Base-by-base conservation (phyloP, 23 tunicate genomes). In the Corella eumyota region DNA sequence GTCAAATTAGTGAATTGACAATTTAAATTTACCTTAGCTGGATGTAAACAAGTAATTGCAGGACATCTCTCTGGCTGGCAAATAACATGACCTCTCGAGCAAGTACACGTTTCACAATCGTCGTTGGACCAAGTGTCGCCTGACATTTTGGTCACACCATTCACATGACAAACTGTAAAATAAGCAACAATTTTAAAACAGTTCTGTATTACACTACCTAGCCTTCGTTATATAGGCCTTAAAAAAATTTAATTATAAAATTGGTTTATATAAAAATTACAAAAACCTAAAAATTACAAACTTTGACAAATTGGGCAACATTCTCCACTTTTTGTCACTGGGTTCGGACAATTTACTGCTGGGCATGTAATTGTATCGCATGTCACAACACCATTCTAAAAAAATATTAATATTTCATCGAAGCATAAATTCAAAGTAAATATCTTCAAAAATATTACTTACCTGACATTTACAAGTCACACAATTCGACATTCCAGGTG, bases 281-380 rank as follows among this genome's bases (percentile, higher is more conserved):
- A n/a, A n/a, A n/a, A n/a, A n/a, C n/a, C n/a, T n/a, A n/a, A n/a
- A n/a, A n/a, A 63, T 9, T 60, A 17, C 6, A 32, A 30, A 84
- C 94, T 78, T 69, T 56, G 51, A 56, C 94, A 84, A 9, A 36
- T 46, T 9, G 94, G 82, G 53, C 94, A 84, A 34, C 94, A 84
- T 48, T 64, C 33, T 11, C 78, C 77, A 37, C 72, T 73, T 54
- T 4, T 29, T 32, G 15, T 38, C 32, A 45, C 52, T 0, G 94
- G 94, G 25, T 75, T 84, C 1, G 58, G 67, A 65, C 94, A 84
- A 20, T 65, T 58, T 0, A 84, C 63, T 1, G 34, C 50, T 6
- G 50, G 37, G 58, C 94, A 84, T 0, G 48, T 64, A 17, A 58
- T 57, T 2, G 78, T 75, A 23, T 26, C 36, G 45, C 94, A 84